Percentiles rank a stretch among this genome's conserved stretches.
Conservation (phyloP, 2,797 vertebrate species). For the Crocodylus rhombifer region DNA sequence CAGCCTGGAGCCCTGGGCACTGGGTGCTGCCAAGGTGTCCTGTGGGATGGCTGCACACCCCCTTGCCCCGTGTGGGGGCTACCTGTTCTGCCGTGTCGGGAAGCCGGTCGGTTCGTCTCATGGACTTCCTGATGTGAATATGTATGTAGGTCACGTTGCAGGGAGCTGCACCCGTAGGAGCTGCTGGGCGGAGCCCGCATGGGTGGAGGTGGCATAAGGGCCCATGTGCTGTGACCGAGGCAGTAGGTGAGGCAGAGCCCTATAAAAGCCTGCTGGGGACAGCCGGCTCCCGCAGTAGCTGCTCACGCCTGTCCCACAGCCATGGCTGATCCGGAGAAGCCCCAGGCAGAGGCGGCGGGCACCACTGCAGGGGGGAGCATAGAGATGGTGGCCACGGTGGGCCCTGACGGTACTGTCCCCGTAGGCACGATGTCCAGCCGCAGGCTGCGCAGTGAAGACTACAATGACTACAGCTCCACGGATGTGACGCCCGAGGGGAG, state of each 20-base stretch:
- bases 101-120: no score
- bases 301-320: neutral
- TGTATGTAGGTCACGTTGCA: neutral
- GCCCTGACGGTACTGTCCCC: slow-evolving; percentile 41
- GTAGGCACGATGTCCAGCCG: slow-evolving; percentile 83
- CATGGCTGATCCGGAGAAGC: slow-evolving; percentile 54
- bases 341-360: neutral
- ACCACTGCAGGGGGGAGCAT: neutral
- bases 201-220: neutral
- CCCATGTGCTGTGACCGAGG: neutral
- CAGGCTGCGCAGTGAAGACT: slow-evolving; percentile 81
- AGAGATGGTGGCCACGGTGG: neutral
- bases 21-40: no score
- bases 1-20: fast-evolving
- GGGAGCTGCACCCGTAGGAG: neutral
- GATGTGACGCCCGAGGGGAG: slow-evolving; percentile 79
- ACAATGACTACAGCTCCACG: slow-evolving; percentile 85
- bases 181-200: neutral
- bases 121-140: fast-evolving
- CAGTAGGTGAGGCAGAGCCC: fast-evolving
- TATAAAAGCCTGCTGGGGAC: slow-evolving; percentile 52
- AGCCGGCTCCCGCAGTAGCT: neutral
- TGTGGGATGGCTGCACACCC: no score
- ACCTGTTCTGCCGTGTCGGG: no score
- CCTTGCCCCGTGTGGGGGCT: no score